Evolutionary conservation across 2,888 invertebrate genomes (phyloP).

Genomic region (Abrostola tripartita): DNA sequence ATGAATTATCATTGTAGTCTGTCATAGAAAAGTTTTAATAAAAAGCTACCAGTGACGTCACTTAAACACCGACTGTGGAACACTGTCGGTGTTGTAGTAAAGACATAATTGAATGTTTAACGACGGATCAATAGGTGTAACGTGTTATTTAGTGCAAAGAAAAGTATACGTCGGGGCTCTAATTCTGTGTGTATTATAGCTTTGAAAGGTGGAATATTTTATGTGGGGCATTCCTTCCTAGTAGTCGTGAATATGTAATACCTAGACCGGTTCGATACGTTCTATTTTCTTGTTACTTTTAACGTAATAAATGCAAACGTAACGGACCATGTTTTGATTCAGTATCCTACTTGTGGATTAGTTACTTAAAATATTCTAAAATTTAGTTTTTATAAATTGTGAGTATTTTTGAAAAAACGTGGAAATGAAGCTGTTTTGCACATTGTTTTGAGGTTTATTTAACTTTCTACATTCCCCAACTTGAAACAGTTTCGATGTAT

Average conservation of each 20-base stretch:
- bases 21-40: slow-evolving; percentile 16
- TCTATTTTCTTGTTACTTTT: too few relatives aligned
- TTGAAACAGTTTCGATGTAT: slow-evolving; percentile 43
- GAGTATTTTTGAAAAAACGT: slow-evolving; percentile 22
- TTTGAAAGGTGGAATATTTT: slow-evolving; percentile 18
- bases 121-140: slow-evolving; percentile 23
- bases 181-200: slow-evolving; percentile 9
- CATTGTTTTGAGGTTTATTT: slow-evolving; percentile 44
- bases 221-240: slow-evolving; percentile 8
- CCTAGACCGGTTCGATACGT: neutral
- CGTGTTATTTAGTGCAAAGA: slow-evolving; percentile 19
- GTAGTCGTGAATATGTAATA: slow-evolving; percentile 4
- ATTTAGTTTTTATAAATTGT: neutral
- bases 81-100: neutral
- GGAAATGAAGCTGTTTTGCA: slow-evolving; percentile 31
- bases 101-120: slow-evolving; percentile 38
- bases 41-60: slow-evolving; percentile 5
- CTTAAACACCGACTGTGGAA: neutral
- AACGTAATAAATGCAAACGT: too few relatives aligned
- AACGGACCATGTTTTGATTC: neutral
- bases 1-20: neutral
- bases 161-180: slow-evolving; percentile 10
- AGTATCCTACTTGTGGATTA: neutral
- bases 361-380: neutral
- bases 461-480: slow-evolving; percentile 48